These are phyloP conservation scores for Nymphalis urticae DNA, from an alignment of 2,888 invertebrate genomes.

Conservation along the genomic window DNA sequence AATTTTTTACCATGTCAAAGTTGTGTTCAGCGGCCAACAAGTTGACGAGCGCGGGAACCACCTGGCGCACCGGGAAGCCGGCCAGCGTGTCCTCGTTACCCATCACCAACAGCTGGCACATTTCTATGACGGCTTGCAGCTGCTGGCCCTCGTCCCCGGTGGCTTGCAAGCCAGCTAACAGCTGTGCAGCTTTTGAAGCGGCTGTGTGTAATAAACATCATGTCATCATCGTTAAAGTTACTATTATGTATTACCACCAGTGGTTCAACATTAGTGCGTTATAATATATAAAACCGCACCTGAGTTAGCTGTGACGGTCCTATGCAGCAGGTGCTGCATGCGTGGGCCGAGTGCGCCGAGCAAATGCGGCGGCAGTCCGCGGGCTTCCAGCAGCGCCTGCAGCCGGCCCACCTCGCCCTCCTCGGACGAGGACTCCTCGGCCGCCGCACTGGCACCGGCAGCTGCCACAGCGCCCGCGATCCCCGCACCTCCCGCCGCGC, in stretches of 20 bases:
- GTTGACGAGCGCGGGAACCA: constrained; percentile 96
- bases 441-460: constrained; percentile 83
- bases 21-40: constrained; percentile 98
- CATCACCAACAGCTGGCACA: constrained; percentile 99
- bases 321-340: constrained; percentile 97
- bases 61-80: constrained; percentile 99
- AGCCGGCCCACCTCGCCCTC: constrained; percentile 97
- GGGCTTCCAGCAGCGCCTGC: constrained; percentile 95
- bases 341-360: constrained; percentile 97
- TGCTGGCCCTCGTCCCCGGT: constrained; percentile 97
- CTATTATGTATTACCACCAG: too few relatives aligned
- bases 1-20: constrained; percentile 93
- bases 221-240: too few relatives aligned
- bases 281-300: constrained; percentile 45
- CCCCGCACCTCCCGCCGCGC: constrained; percentile 47
- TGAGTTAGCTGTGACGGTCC: constrained; percentile 92
- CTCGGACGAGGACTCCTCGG: constrained; percentile 83
- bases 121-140: constrained; percentile 97
- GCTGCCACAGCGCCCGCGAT: constrained; percentile 62
- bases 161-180: constrained; percentile 95
- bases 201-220: constrained; percentile 68
- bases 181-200: constrained; percentile 95
- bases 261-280: too few relatives aligned
- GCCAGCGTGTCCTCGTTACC: constrained; percentile 99
- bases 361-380: constrained; percentile 97